phyloP scores from a whole-genome alignment of 2,797 vertebrate genomes.

The Lacerta agilis region DNA sequence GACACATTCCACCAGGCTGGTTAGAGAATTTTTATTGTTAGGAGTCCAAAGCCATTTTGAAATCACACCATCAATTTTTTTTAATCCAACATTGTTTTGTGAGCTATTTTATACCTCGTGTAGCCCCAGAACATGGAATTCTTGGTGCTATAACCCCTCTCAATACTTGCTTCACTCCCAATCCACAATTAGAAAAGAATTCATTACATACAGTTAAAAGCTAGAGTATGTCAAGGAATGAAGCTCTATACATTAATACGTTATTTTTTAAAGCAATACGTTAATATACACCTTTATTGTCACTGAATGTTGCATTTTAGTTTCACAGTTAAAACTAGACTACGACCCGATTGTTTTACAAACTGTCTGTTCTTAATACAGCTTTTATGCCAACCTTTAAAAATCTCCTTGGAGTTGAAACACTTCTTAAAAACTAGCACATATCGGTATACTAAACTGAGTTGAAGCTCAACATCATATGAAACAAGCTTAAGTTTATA shows the following conservation, averaged over 20 bases:
- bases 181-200: slow-evolving; percentile 22
- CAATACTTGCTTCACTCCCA: neutral
- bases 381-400: neutral
- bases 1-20: neutral
- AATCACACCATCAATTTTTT: slow-evolving; percentile 31
- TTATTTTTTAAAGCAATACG: slow-evolving; percentile 26
- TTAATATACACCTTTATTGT: slow-evolving; percentile 44
- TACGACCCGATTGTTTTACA: slow-evolving; percentile 10
- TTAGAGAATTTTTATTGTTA: slow-evolving; percentile 45
- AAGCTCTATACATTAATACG: neutral
- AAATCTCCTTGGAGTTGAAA: neutral
- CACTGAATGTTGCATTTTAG: slow-evolving; percentile 31
- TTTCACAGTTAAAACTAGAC: slow-evolving; percentile 49
- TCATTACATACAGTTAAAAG: slow-evolving; percentile 39
- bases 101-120: neutral
- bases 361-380: slow-evolving; percentile 18
- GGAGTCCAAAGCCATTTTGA: slow-evolving; percentile 22
- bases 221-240: slow-evolving; percentile 1
- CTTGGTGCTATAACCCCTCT: neutral
- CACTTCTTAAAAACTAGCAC: neutral
- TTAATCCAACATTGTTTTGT: slow-evolving; percentile 19
- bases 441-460: slow-evolving; percentile 53
- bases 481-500: slow-evolving; percentile 67
- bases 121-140: slow-evolving; percentile 10
- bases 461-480: slow-evolving; percentile 60